phyloP scores from a whole-genome alignment of 2,113 vertebrate species.

The Rousettus leschenaultii region DNA sequence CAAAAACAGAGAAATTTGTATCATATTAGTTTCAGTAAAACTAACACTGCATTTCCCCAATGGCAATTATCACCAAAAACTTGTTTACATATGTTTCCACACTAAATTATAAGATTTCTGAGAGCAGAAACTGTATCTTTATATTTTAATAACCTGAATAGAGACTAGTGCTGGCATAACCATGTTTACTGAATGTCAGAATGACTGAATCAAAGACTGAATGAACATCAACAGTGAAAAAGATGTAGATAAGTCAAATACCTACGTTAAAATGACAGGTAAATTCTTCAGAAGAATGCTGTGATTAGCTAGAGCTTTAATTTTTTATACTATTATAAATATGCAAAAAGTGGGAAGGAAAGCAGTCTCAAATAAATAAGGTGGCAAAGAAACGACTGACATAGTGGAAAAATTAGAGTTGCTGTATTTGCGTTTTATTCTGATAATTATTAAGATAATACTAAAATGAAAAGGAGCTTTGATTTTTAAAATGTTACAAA shows the following conservation, averaged over 20 bases:
- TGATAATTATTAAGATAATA: neutral
- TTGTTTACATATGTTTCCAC: neutral
- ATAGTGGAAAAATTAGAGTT: neutral
- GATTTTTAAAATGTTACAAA: neutral
- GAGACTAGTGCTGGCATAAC: neutral
- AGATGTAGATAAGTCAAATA: slow-evolving; percentile 2
- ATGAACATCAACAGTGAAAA: neutral
- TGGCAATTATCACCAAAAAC: neutral
- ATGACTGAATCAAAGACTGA: neutral
- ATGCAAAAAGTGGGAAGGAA: neutral
- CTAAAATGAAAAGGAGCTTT: neutral
- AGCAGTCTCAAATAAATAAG: neutral
- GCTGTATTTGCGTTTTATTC: neutral
- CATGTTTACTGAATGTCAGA: neutral
- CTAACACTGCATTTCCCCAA: neutral
- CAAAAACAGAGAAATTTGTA: neutral
- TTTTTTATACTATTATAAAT: neutral
- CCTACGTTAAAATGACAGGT: neutral
- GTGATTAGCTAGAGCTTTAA: neutral
- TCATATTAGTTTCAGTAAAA: neutral
- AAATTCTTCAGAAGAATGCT: neutral
- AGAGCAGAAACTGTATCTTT: neutral
- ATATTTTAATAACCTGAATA: neutral
- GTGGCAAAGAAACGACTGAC: neutral
- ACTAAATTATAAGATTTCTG: neutral